Conservation (phyloP, 2,797 vertebrate genomes). For the Peromyscus aztecus region DNA sequence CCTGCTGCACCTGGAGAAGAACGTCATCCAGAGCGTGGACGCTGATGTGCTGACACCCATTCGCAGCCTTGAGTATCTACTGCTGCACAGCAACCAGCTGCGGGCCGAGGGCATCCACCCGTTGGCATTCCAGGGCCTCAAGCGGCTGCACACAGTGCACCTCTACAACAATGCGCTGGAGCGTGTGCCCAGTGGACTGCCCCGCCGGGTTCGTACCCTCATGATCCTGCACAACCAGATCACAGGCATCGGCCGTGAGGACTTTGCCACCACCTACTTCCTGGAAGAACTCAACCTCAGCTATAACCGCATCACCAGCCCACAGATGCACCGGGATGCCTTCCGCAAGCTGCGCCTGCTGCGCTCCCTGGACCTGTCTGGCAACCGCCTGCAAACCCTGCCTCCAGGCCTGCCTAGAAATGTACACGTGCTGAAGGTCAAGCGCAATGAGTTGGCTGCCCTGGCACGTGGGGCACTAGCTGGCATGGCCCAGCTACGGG, state of each 20-base stretch:
- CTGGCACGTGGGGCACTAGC: conserved; percentile 92
- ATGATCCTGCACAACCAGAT: conserved; percentile 98
- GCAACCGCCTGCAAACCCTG: conserved; percentile 92
- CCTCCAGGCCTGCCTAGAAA: conserved; percentile 95
- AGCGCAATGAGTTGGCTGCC: conserved; percentile 93
- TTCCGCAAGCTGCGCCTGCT: conserved; percentile 96
- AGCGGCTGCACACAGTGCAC: conserved; percentile 97
- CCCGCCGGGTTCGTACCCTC: conserved; percentile 95
- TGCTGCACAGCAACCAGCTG: conserved; percentile 97
- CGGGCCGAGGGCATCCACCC: conserved; percentile 94
- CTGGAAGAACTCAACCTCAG: conserved; percentile 98
- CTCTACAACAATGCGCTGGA: conserved; percentile 98
- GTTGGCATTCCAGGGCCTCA: conserved; percentile 95
- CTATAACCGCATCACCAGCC: conserved; percentile 96
- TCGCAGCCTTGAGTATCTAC: conserved; percentile 96
- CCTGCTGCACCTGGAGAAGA: conserved; percentile 97
- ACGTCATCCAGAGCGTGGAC: conserved; percentile 93
- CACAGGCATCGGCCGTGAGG: conserved; percentile 94
- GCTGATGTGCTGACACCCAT: conserved; percentile 93
- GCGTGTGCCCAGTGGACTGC: conserved; percentile 94
- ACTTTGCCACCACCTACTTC: conserved; percentile 94
- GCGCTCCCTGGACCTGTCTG: conserved; percentile 95
- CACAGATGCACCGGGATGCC: conserved; percentile 93
- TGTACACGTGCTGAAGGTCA: conserved; percentile 93
- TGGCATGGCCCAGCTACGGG: conserved; percentile 94